Evolutionary conservation across 2,113 vertebrate genomes (phyloP), one percentile per base, ranked within the genome.

Genomic region (Ginglymostoma cirratum): DNA sequence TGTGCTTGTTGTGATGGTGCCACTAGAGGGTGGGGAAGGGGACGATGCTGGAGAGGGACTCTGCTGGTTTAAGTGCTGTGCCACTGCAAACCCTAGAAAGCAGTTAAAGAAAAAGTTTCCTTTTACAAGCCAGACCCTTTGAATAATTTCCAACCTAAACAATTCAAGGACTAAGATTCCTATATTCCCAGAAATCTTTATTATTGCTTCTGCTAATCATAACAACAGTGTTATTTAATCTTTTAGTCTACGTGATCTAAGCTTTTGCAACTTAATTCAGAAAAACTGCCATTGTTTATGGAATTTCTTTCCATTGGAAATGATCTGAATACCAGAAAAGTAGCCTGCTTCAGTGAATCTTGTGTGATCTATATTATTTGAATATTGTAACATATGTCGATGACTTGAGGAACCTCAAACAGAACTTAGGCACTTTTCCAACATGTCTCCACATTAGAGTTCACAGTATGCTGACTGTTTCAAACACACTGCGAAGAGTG

Each of bases 31-130:
- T 27, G 98, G 98, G 0, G 98, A 99, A 0, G 98, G 98, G 0
- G 98, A 98, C 0, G 98, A 98, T 34, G 98, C 96, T 0, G 98
- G 98, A 0, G 98, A 98, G 2, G 98, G 97, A 96, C 97, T 97
- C 96, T 98, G 98, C 97, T 98, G 99, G 92, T 98, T 98, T 96
- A 98, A 97, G 96, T 98, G 99, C 97, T 99, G 99, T 96, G 99
- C 99, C 96, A 99, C 99, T 0, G 99, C 99, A 93, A 99, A 99
- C 96, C 99, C 99, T 99, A 97, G 19, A 97, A 97, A 97, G 97
- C 21, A 96, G 80, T 72, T 27, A 61, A 96, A 96, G 72, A 52
- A 96, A 85, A n/a, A 45, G 12, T 30, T 52, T 95, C 30, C 45
- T 70, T 70, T 61, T n/a, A 89, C 27, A 90, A 90, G 17, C 67